Base-by-base conservation (phyloP, 92 coral and sea anemone genomes). In the Bergia sp. region DNA sequence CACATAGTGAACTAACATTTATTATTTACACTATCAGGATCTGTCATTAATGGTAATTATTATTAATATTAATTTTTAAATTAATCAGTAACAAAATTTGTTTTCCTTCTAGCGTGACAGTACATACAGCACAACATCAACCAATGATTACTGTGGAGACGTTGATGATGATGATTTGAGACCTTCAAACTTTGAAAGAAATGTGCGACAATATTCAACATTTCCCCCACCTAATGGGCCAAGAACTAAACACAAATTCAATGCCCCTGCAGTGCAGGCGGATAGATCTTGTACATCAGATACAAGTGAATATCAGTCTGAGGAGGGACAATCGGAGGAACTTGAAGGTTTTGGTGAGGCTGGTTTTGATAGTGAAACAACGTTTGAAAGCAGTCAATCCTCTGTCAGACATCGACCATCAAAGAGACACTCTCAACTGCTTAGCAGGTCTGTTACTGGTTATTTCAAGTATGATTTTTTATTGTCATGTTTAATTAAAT, bases 291-390 rank as follows among this genome's bases (percentile, higher is more conserved):
- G 97, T 37, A 92, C 89, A 73, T 95, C 98, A 0, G 99, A 97
- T 79, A 97, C 99, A n/a, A 97, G 99, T 86, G 99, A 97, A 86
- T 97, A 94, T 77, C 98, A 95, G 86, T 96, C 98, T n/a, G 99
- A 97, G 42, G 96, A 96, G 89, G 99, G 99, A 3, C 87, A 71
- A 2, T 83, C 87, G 3, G 87, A 83, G 53, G 87, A 83, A 67
- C 90, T 89, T 93, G 95, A 96, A 85, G 99, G 97, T 12, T 93
- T 75, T 82, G 94, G 96, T 36, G 99, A 95, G 74, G 91, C 57
- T 8, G 57, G 93, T 45, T 90, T 92, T 50, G 94, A 95, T 91
- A 94, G 92, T 88, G 98, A 95, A 47, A 94, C 93, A 18, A 89
- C 96, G 36, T 88, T 95, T 76, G 94, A 92, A 81, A 95, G 91